Conservation (phyloP, 2,888 invertebrate species). For the Emmelina monodactyla region DNA sequence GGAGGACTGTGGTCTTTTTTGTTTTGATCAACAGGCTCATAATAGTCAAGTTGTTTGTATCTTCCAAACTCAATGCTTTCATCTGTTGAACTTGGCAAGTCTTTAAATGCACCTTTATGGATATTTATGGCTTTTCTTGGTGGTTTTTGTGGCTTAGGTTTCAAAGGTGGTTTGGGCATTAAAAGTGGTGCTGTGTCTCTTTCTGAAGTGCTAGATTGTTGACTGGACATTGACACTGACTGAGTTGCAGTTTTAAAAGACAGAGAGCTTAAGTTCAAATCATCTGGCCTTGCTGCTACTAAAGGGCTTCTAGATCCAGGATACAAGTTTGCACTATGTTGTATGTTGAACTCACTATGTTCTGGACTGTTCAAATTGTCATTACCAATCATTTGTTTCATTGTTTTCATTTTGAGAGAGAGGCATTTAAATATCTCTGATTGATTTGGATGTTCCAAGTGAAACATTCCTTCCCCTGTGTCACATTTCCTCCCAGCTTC, state of each 20-base stretch:
- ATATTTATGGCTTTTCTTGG: constrained; percentile 65
- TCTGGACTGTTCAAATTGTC: constrained; percentile 72
- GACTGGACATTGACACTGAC: constrained; percentile 51
- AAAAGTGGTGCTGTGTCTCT: constrained; percentile 49
- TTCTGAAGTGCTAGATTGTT: constrained; percentile 39
- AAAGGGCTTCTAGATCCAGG: constrained; percentile 83
- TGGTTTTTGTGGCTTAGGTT: constrained; percentile 70
- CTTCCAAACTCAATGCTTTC: constrained; percentile 58
- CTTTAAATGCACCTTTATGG: constrained; percentile 42
- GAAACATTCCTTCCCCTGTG: constrained; percentile 85
- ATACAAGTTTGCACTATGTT: constrained; percentile 79
- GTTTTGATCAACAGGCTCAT: constrained; percentile 56
- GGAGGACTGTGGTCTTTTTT: constrained; percentile 52
- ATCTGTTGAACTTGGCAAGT: constrained; percentile 39
- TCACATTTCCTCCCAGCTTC: constrained; percentile 88
- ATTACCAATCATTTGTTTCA: constrained; percentile 82
- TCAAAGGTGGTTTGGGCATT: constrained; percentile 65
- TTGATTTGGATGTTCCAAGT: constrained; percentile 80
- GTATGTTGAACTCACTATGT: constrained; percentile 76
- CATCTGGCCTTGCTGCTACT: constrained; percentile 67
- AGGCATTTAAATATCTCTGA: constrained; percentile 84
- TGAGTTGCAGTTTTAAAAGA: constrained; percentile 53
- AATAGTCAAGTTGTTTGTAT: constrained; percentile 61
- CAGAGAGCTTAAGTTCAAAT: constrained; percentile 49
- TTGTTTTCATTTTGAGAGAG: constrained; percentile 84